phyloP scores from a whole-genome alignment of 2,888 invertebrate species.

The Idaea aversata region DNA sequence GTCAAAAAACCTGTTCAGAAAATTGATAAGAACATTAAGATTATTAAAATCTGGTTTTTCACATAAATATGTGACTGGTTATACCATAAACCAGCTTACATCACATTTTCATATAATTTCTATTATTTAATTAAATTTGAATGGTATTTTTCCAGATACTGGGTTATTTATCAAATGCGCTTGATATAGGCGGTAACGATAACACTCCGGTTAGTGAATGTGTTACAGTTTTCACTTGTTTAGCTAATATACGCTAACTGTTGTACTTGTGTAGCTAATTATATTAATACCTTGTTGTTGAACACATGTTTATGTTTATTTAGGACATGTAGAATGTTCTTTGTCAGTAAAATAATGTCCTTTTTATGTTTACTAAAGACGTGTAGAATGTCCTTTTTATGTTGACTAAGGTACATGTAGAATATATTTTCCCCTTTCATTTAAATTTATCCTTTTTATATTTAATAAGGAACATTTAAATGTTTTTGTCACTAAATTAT shows the following conservation, averaged over 20 bases:
- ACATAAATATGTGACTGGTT: not conserved
- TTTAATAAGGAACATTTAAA: too few relatives aligned
- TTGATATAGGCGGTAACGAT: constrained; percentile 62
- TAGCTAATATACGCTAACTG: constrained; percentile 6
- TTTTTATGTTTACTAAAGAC: too few relatives aligned
- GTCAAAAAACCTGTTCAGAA: not conserved
- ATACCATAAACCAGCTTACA: not conserved
- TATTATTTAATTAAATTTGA: constrained; percentile 9
- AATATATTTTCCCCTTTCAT: too few relatives aligned
- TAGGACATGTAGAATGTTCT: too few relatives aligned
- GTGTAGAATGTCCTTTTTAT: too few relatives aligned
- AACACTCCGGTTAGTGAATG: constrained; percentile 61
- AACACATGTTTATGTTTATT: not conserved
- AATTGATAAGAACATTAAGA: not conserved
- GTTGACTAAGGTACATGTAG: too few relatives aligned
- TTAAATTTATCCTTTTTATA: too few relatives aligned
- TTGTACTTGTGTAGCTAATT: not conserved
- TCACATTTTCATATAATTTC: not conserved
- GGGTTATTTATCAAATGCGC: constrained; percentile 66
- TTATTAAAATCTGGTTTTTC: not conserved
- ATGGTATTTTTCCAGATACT: constrained; percentile 67
- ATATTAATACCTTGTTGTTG: not conserved
- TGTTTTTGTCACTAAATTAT: too few relatives aligned
- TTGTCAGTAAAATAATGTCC: too few relatives aligned
- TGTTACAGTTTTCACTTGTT: constrained; percentile 35